Evolutionary conservation across 2,113 vertebrate species (phyloP), one percentile per base, ranked within the genome.

Genomic region (Pantherophis guttatus): DNA sequence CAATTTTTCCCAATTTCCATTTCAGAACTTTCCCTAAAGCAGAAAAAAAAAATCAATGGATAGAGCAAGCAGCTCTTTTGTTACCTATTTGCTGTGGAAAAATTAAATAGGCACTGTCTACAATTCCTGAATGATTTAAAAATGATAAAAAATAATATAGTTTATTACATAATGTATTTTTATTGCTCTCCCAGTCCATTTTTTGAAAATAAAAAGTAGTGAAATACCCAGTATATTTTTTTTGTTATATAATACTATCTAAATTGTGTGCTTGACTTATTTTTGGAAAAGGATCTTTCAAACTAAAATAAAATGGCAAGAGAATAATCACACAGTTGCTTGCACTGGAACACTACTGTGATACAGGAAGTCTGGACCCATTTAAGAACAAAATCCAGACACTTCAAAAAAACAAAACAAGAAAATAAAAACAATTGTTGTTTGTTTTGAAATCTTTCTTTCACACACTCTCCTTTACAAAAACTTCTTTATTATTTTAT

Each of bases 321-420:
- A 92, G 21, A 88, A 93, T 85, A 95, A 58, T 62, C 21, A 58
- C 23, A 75, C 88, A 90, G 94, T 93, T 1, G 0, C 50, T 93
- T 57, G 33, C 48, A 86, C 23, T 65, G 94, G 62, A 94, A 26
- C 65, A 94, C 1, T 6, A 86, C 26, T 62, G 26, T 21, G 2
- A 17, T 7, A n/a, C 91, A 95, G 94, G 92, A 91, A 53, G 26
- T 5, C 87, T 94, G 8, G 75, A 91, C 92, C 90, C 12, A 0
- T 24, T 58, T 55, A 95, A 95, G 93, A 95, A 0, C 7, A 92
- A 81, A 95, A 52, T 12, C 59, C 65, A 65, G 48, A 54, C 95
- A 95, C 75, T 94, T 86, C 91, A 33, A 39, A 75, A 75, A 75
- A 33, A 17, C 3, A 75, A 15, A 17, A 17, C 0, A 75, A n/a